Evolutionary conservation across 2,888 invertebrate species (phyloP).

Genomic region (Nemapogon koenigi): DNA sequence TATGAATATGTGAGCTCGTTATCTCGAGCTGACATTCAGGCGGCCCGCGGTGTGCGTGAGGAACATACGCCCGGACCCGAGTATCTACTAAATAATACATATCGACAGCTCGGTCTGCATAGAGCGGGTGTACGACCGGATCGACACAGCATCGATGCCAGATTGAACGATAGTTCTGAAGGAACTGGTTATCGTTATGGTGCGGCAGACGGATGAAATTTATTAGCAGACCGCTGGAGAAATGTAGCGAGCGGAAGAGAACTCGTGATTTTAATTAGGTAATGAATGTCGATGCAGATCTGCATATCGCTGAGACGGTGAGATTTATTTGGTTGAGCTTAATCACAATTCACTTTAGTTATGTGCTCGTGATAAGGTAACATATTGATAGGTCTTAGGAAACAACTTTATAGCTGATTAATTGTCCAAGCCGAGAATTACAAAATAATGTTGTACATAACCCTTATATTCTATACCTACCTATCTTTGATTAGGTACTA

Average conservation of each 20-base stretch:
- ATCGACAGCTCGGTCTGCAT: constrained; percentile 58
- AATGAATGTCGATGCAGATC: constrained; percentile 65
- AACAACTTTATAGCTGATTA: too few species aligned
- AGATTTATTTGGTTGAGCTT: constrained; percentile 59
- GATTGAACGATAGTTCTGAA: constrained; percentile 66
- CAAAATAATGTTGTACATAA: too few species aligned
- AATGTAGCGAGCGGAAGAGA: constrained; percentile 64
- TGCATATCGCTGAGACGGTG: constrained; percentile 61
- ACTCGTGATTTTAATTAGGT: constrained; percentile 65
- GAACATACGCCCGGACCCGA: constrained; percentile 38
- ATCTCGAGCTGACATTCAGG: constrained; percentile 44
- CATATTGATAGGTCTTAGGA: constrained; percentile 2
- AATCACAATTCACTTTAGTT: too few species aligned
- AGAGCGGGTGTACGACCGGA: constrained; percentile 64
- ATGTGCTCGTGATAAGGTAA: constrained; percentile 24
- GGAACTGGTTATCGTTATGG: constrained; percentile 66
- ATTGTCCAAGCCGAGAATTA: too few species aligned
- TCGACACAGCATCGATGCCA: constrained; percentile 64
- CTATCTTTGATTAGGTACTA: too few species aligned
- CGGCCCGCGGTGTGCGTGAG: constrained; percentile 29
- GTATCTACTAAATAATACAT: constrained; percentile 63
- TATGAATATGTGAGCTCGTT: constrained; percentile 66
- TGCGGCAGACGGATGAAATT: constrained; percentile 64
- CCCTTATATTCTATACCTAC: too few species aligned
- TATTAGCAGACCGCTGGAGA: constrained; percentile 63